Evolutionary conservation across 2,113 vertebrate genomes (phyloP), one percentile per base, ranked within the genome.

Genomic region (Canis aureus): DNA sequence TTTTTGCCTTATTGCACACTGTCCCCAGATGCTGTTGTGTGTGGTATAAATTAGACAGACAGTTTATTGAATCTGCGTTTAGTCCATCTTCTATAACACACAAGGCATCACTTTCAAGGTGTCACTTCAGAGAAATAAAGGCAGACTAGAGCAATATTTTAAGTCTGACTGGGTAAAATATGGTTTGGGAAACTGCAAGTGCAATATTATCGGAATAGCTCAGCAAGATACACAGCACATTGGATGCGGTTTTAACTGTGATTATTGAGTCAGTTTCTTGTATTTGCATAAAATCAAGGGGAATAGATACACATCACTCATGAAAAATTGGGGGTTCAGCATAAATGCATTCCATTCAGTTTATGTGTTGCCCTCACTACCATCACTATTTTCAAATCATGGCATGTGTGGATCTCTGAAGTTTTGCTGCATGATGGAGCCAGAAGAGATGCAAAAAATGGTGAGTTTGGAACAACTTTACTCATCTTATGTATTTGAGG

Each of bases 1-100:
- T 79, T 93, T 96, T 90, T 93, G 76, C 88, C 92, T 96, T 97
- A 91, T 93, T 96, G 90, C 76, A 78, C 90, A 51, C 76, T 29
- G 59, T 98, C 82, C 84, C 81, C 51, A 90, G 94, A 89, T 79
- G 93, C 67, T 94, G 91, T 4, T 92, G 88, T 93, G 38, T 66
- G 64, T 29, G 69, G 87, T 94, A 80, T 97, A 97, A 98, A 97
- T 97, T 98, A 97, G 76, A 92, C 80, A 89, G 95, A 87, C 81
- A 97, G 94, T 97, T 95, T 97, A 94, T 97, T 96, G 97, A 94
- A 91, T 95, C 91, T 83, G n/a, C 87, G 94, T 97, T 95, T 66
- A 94, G 91, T 81, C 91, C 82, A 88, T 97, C 97, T 74, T 89
- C 91, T 79, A 17, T 76, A 96, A 95, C 67, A 97, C 62, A 86